Evolutionary conservation across 1,140 invertebrate species (phyloP), one percentile per base, ranked within the genome.

Genomic region (Pachyrhynchus sulphureomaculatus): DNA sequence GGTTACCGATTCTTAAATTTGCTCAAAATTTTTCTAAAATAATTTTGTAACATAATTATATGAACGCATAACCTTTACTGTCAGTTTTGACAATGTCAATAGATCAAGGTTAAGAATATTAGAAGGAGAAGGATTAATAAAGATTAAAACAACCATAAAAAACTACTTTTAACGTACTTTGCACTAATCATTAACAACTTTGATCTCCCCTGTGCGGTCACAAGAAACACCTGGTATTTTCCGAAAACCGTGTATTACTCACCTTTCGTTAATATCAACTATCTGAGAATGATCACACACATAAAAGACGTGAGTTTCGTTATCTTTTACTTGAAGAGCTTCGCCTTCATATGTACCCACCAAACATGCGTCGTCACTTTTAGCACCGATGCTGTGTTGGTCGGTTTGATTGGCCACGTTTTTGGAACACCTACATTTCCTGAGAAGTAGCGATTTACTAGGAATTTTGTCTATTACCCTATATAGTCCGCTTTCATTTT

Each of bases 241-340:
- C 23, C 10, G 45, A 21, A 17, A 37, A 48, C 13, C 21, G 12
- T 34, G 33, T 12, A 20, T 15, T 8, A 47, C 44, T 17, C 13
- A n/a, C 15, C 12, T 15, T 13, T 15, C 12, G n/a, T 36, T 10
- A 29, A 4, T 39, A 18, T 36, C 49, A 20, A 15, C 17, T 4
- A 18, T 33, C 39, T 21, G 21, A 42, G 1, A 26, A 24, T 58
- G 33, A 23, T 64, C 48, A 23, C 55, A 64, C 6, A 64, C 51
- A 9, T 64, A 64, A 29, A 62, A 55, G 2, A 62, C 17, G 17
- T 39, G 15, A 32, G 51, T 48, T 9, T 54, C 58, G 33, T 53
- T 42, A 8, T 13, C 26, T 41, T 55, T 62, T 12, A 23, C 13
- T 55, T 55, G 44, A 15, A 55, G 41, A 32, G 37, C 21, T 37